Evolutionary conservation across 1,140 invertebrate species (phyloP), one percentile per base, ranked within the genome.

Genomic region (Drosophila mojavensis): DNA sequence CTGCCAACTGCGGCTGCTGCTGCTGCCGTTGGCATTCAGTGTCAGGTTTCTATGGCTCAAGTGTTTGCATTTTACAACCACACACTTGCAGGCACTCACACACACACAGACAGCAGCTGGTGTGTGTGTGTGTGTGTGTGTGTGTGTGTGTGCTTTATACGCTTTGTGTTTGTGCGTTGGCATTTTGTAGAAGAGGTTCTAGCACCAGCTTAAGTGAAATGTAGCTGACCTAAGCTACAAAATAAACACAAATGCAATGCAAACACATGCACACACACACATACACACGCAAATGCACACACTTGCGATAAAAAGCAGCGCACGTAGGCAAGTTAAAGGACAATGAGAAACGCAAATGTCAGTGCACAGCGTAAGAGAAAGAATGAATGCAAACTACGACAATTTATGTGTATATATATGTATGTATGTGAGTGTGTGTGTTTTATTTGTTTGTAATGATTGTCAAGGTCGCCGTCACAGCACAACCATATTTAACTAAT

Each of bases 11-110:
- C 1, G 6, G 28, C 28, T 30, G 28, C 10, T 47, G 36, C 45
- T 51, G 30, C 33, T 51, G 11, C 15, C 41, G 67, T 64, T 75
- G 75, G 71, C 76, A 79, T 79, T 79, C 75, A 75, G 81, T 77
- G 75, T 71, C 64, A 68, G 51, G 73, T 68, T 65, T 82, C 75
- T 79, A 76, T 78, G 55, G 78, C 78, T 84, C 75, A 89, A 89
- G 84, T 89, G 84, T 89, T 89, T 89, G 84, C 84, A 81, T 84
- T 89, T 79, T 89, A 75, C 80, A 79, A 84, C 85, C 84, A 68
- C 78, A 89, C 70, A 75, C 68, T 62, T 33, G 20, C 59, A 51
- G 62, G 45, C 68, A 56, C 36, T 4, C 48, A 5, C 58, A 41
- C 45, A 50, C 43, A 26, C 54, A 11, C 30, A 20, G 20, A 41